Percentiles rank a stretch among this genome's conserved stretches.
Conservation (phyloP, 2,797 vertebrate species). For the Artibeus lituratus region DNA sequence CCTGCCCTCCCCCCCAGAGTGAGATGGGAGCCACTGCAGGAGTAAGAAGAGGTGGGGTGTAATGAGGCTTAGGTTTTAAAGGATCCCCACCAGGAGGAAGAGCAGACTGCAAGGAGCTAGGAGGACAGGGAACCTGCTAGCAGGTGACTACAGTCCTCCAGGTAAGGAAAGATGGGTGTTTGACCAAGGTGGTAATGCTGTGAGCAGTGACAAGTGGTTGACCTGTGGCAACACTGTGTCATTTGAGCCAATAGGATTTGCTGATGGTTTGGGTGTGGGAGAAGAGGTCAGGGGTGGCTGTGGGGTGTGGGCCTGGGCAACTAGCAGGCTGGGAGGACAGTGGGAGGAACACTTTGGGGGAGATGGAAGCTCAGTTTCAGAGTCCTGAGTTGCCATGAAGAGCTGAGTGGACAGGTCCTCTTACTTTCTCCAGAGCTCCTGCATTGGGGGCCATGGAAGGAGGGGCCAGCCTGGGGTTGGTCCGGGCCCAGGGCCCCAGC, state of each 20-base stretch:
- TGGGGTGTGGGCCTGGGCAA: not conserved
- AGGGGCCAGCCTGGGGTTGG: not conserved
- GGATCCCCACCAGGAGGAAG: not conserved
- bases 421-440: not conserved
- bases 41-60: not conserved
- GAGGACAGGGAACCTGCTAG: not conserved
- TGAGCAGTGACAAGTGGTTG: not conserved
- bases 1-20: not conserved
- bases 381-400: not conserved
- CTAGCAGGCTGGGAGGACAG: not conserved
- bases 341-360: not conserved
- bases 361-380: not conserved
- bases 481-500: not conserved
- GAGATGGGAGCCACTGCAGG: not conserved
- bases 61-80: not conserved
- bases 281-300: not conserved
- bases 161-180: not conserved
- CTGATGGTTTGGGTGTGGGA: not conserved
- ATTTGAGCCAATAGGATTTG: not conserved
- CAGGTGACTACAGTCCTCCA: not conserved
- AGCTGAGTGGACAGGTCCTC: not conserved
- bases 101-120: fast-evolving
- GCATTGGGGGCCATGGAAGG: fast-evolving
- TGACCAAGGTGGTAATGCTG: fast-evolving
- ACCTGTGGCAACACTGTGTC: not conserved